Conservation (phyloP, 2,113 vertebrate species). For the Prinia subflava region DNA sequence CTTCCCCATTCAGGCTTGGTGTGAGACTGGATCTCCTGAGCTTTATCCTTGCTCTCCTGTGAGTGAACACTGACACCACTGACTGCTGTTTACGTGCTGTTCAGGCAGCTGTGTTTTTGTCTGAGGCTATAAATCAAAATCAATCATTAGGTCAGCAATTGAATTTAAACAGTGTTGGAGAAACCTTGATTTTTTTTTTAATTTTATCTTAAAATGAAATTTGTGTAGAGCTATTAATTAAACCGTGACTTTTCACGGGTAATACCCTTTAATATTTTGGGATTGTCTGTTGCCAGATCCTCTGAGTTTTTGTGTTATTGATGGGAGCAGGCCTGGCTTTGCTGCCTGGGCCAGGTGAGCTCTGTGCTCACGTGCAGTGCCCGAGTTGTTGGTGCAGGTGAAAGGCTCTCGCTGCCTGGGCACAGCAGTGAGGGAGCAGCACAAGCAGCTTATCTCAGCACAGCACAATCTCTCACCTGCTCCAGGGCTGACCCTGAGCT, state of each 20-base stretch:
- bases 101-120: background rate
- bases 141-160: background rate
- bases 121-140: background rate
- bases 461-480: background rate
- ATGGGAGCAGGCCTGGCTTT: background rate
- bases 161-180: background rate
- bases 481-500: background rate
- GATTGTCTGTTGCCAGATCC: accelerated
- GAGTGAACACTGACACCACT: background rate
- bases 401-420: background rate
- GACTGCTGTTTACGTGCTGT: background rate
- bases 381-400: background rate
- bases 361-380: background rate
- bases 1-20: background rate
- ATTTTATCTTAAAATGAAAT: background rate
- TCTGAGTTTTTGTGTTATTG: accelerated
- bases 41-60: background rate
- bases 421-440: accelerated
- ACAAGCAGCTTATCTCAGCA: background rate
- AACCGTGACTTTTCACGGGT: background rate
- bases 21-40: no score
- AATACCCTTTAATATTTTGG: background rate
- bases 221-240: background rate
- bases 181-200: background rate
- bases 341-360: background rate